phyloP scores from a whole-genome alignment of 1,140 invertebrate genomes.

The Plutomurus gul region DNA sequence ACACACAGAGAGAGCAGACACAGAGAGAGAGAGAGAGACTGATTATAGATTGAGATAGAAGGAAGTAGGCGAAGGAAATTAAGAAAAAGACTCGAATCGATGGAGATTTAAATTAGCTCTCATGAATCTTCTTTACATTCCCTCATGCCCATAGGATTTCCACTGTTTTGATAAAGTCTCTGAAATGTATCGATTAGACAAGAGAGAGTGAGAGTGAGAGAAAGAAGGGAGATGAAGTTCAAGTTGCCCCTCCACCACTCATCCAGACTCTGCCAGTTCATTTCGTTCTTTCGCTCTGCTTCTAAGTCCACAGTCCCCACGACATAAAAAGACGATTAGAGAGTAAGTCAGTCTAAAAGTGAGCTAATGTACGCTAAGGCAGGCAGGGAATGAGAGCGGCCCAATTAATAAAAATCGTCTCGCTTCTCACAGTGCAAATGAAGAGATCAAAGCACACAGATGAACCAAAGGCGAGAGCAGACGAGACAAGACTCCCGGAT shows the following conservation, averaged over 20 bases:
- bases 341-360: slow-evolving; percentile 27
- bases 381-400: slow-evolving; percentile 34
- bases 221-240: slow-evolving; percentile 7
- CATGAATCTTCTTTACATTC: slow-evolving; percentile 49
- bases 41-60: slow-evolving; percentile 35
- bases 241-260: neutral
- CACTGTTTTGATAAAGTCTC: slow-evolving; percentile 47
- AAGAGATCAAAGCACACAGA: slow-evolving; percentile 45
- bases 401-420: slow-evolving; percentile 51
- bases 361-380: neutral
- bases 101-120: slow-evolving; percentile 52
- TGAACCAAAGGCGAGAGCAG: slow-evolving; percentile 5
- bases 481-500: slow-evolving; percentile 3
- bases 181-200: slow-evolving; percentile 45
- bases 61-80: slow-evolving; percentile 41
- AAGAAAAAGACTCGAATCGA: slow-evolving; percentile 49
- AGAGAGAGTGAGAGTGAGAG: slow-evolving; percentile 13
- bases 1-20: too few relatives aligned
- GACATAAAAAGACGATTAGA: slow-evolving; percentile 52
- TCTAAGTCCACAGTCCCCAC: slow-evolving; percentile 4
- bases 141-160: slow-evolving; percentile 43
- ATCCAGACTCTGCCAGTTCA: neutral
- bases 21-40: neutral
- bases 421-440: slow-evolving; percentile 44
- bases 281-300: neutral